A percentile compares a stretch with the other conserved stretches of the same genome.
phyloP scores from a whole-genome alignment of 2,113 vertebrate species.

The Alces alces region DNA sequence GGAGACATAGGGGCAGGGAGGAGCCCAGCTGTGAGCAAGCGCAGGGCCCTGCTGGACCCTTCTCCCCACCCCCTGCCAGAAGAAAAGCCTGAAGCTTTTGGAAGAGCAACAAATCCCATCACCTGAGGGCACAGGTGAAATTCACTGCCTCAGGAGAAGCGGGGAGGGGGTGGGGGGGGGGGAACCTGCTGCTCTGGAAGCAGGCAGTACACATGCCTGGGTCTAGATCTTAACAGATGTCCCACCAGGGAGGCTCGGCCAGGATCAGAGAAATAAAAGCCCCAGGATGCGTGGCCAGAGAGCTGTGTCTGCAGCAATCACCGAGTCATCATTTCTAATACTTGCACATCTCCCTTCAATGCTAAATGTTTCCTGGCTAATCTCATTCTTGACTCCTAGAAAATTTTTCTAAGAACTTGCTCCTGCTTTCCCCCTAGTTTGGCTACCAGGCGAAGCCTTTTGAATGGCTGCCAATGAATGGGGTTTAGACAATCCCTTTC shows the following conservation, averaged over 20 bases:
- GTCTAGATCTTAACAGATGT: neutral
- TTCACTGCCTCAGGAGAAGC: neutral
- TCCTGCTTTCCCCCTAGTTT: neutral
- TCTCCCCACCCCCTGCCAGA: neutral
- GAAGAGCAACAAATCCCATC: neutral
- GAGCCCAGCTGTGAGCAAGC: accelerated
- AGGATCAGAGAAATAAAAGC: neutral
- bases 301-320: neutral
- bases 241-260: accelerated
- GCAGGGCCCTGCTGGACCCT: neutral
- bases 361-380: neutral
- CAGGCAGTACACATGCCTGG: accelerated
- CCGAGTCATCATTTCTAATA: neutral
- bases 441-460: neutral
- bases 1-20: neutral
- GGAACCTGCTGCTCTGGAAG: too few relatives aligned
- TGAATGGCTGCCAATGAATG: neutral
- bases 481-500: conserved; percentile 24
- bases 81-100: neutral
- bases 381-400: neutral
- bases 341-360: neutral
- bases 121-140: neutral
- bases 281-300: accelerated
- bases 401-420: neutral
- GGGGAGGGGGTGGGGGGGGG: too few relatives aligned